These are phyloP conservation scores for Cochlearius cochlearius DNA, from an alignment of 2,113 vertebrate genomes.

Conservation along the genomic window DNA sequence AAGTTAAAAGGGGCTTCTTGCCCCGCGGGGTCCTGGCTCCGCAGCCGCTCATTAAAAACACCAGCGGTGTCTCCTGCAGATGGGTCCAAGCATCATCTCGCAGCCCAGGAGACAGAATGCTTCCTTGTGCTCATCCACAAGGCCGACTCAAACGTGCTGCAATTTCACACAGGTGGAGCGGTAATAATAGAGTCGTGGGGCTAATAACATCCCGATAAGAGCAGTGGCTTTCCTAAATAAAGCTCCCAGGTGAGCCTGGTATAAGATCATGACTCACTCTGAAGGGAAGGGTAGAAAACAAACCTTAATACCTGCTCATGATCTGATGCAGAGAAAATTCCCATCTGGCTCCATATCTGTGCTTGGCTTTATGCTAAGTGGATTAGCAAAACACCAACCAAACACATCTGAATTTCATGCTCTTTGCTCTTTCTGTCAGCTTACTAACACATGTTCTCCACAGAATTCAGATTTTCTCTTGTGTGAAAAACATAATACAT, in stretches of 20 bases:
- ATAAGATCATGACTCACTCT: not conserved
- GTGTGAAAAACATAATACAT: slow-evolving; percentile 16
- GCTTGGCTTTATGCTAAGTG: slow-evolving; percentile 38
- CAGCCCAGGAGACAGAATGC: not conserved
- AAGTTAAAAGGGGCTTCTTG: not conserved
- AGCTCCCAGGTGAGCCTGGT: not conserved
- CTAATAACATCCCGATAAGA: not conserved
- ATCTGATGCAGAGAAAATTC: slow-evolving; percentile 41
- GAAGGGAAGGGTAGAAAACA: not conserved
- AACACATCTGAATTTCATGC: slow-evolving; percentile 56
- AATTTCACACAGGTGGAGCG: not conserved
- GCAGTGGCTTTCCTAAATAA: not conserved
- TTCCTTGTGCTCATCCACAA: not conserved
- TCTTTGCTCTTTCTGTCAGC: slow-evolving; percentile 38
- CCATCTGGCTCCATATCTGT: slow-evolving; percentile 27
- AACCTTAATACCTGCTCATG: slow-evolving; percentile 11
- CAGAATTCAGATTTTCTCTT: slow-evolving; percentile 44
- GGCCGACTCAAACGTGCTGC: not conserved
- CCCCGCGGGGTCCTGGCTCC: fast-evolving
- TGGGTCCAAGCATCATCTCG: not conserved
- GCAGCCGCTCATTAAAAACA: not conserved
- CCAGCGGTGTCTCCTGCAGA: not conserved
- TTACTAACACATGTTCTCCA: slow-evolving; percentile 22
- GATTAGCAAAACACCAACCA: slow-evolving; percentile 45
- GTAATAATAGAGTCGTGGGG: not conserved